phyloP scores from a whole-genome alignment of 2,888 invertebrate species.

The Tribolium freemani region DNA sequence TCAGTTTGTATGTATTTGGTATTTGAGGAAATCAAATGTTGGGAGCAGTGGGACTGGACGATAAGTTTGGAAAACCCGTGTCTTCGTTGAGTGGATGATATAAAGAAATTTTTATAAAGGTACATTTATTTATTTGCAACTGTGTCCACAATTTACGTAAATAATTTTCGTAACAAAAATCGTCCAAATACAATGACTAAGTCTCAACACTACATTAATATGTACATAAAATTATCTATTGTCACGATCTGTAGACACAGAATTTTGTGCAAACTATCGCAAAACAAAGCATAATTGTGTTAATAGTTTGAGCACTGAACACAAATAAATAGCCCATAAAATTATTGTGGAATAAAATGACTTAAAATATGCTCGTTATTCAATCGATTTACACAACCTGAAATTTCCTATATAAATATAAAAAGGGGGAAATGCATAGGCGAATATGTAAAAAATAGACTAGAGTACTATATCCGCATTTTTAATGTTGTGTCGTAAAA shows the following conservation, averaged over 20 bases:
- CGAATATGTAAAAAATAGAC: conserved; percentile 58
- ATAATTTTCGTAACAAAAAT: conserved; percentile 57
- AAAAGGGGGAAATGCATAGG: conserved; percentile 45
- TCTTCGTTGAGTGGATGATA: not conserved
- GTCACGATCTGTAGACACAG: conserved; percentile 58
- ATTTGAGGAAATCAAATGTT: too few species aligned
- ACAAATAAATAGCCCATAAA: conserved; percentile 43
- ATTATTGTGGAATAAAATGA: conserved; percentile 24
- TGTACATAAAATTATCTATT: conserved; percentile 62
- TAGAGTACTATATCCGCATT: conserved; percentile 58
- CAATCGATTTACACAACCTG: conserved; percentile 24
- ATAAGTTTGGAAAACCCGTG: conserved; percentile 31
- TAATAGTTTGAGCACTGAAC: conserved; percentile 50
- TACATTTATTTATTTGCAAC: conserved; percentile 60
- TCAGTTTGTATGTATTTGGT: too few species aligned
- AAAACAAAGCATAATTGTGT: conserved; percentile 46
- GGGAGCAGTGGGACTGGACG: conserved; percentile 62
- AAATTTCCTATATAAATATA: conserved; percentile 14
- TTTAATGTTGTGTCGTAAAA: conserved; percentile 42
- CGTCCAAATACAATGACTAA: conserved; percentile 58
- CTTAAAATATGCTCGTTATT: not conserved
- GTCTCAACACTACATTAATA: conserved; percentile 58
- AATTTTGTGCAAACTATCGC: conserved; percentile 56
- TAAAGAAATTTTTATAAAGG: conserved; percentile 50
- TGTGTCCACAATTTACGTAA: conserved; percentile 61